Conservation (phyloP, 2,888 invertebrate genomes). For the Euplagia quadripunctaria region DNA sequence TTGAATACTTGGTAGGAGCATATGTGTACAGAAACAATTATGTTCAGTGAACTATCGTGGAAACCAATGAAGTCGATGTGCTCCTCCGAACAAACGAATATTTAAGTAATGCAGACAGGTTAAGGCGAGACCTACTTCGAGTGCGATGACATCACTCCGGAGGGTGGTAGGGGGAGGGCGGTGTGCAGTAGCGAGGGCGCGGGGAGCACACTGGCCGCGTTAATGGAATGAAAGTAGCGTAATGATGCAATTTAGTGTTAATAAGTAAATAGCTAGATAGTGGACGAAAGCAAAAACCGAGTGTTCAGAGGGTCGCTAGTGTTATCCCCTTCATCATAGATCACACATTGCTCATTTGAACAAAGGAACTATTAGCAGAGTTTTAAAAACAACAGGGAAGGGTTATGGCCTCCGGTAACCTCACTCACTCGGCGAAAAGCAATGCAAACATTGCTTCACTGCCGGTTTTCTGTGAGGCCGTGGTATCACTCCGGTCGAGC, state of each 20-base stretch:
- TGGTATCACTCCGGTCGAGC: too few relatives aligned
- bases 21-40: not conserved
- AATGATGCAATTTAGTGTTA: not conserved
- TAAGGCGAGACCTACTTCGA: constrained; percentile 18
- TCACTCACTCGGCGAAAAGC: too few relatives aligned
- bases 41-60: not conserved
- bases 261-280: not conserved
- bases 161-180: not conserved
- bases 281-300: too few relatives aligned
- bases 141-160: constrained; percentile 25
- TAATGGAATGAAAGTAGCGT: not conserved
- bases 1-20: not conserved
- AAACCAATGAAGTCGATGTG: not conserved
- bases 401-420: too few relatives aligned
- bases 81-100: constrained; percentile 11
- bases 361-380: too few relatives aligned
- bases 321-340: too few relatives aligned
- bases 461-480: too few relatives aligned
- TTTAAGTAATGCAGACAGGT: constrained; percentile 1
- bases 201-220: not conserved
- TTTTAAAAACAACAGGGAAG: too few relatives aligned
- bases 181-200: not conserved
- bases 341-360: too few relatives aligned
- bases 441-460: too few relatives aligned
- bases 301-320: too few relatives aligned